Evolutionary conservation across 2,797 vertebrate species (phyloP).

Genomic region (Acipenser ruthenus): DNA sequence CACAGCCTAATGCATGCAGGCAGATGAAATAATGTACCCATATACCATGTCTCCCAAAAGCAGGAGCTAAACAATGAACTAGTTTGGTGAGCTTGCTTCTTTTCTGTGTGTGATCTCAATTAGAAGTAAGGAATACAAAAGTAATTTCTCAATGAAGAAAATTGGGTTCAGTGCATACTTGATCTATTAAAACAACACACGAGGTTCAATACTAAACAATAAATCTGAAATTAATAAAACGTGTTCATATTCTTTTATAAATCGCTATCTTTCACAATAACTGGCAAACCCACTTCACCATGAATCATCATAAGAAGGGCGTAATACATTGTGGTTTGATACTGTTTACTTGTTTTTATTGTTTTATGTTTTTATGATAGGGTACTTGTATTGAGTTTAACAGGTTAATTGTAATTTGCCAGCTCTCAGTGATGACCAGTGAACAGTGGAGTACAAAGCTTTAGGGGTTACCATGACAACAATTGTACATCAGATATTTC

Average conservation of each 20-base stretch:
- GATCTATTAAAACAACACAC: too few relatives aligned
- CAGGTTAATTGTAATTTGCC: constrained; percentile 9
- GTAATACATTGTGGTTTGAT: too few relatives aligned
- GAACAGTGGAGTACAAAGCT: constrained; percentile 15
- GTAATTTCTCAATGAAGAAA: too few relatives aligned
- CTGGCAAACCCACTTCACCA: too few relatives aligned
- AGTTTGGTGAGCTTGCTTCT: background rate
- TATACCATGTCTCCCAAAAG: background rate
- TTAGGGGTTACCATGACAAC: constrained; percentile 21
- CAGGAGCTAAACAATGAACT: constrained; percentile 14
- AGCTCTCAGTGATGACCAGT: background rate
- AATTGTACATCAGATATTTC: constrained; percentile 6
- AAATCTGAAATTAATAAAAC: too few relatives aligned
- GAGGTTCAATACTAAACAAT: too few relatives aligned
- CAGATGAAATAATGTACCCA: constrained; percentile 37
- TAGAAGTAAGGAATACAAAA: background rate
- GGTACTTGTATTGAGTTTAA: fast-evolving
- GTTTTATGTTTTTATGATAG: too few relatives aligned
- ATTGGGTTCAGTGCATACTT: too few relatives aligned
- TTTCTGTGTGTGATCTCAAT: background rate
- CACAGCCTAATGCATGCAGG: constrained; percentile 42
- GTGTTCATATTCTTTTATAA: too few relatives aligned
- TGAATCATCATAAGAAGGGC: too few relatives aligned
- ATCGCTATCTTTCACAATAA: too few relatives aligned
- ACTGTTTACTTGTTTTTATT: too few relatives aligned